Percentiles rank a stretch among this genome's conserved stretches.
These are phyloP conservation scores for Pseudomyrmex pallidus DNA, from an alignment of 1,140 invertebrate genomes.

Conservation along the genomic window DNA sequence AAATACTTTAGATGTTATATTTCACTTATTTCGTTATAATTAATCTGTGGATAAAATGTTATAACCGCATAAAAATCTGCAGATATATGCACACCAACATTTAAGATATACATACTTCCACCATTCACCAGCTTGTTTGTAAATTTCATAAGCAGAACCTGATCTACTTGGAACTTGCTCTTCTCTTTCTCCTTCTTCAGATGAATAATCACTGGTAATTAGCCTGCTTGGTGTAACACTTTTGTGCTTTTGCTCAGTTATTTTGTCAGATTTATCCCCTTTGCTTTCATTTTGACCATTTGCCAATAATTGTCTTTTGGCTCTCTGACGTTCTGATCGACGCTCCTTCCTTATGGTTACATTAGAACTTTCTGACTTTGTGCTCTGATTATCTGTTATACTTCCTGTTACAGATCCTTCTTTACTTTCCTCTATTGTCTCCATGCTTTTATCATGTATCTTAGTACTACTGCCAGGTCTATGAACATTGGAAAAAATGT, in stretches of 20 bases:
- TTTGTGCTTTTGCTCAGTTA: constrained; percentile 66
- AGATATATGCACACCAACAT: background rate
- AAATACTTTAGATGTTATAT: too few species aligned
- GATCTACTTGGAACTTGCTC: constrained; percentile 72
- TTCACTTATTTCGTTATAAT: too few species aligned
- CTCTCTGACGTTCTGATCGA: constrained; percentile 80
- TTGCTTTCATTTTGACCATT: constrained; percentile 79
- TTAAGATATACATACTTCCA: constrained; percentile 82
- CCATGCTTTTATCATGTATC: constrained; percentile 75
- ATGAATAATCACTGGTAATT: constrained; percentile 82
- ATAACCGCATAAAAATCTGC: too few species aligned
- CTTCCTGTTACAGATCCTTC: constrained; percentile 45
- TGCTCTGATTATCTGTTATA: constrained; percentile 48
- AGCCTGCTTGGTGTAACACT: constrained; percentile 69
- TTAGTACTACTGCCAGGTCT: constrained; percentile 73
- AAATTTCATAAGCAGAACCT: constrained; percentile 81
- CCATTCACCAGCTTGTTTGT: constrained; percentile 83
- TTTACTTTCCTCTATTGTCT: constrained; percentile 71
- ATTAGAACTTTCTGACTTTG: constrained; percentile 70
- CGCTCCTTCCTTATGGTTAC: constrained; percentile 74
- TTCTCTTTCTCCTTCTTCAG: constrained; percentile 81
- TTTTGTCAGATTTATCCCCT: constrained; percentile 62
- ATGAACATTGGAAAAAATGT: background rate
- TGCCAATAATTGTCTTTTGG: constrained; percentile 76
- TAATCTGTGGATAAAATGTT: too few species aligned